Evolutionary conservation across 1,140 invertebrate genomes (phyloP).

Genomic region (Artemia franciscana): DNA sequence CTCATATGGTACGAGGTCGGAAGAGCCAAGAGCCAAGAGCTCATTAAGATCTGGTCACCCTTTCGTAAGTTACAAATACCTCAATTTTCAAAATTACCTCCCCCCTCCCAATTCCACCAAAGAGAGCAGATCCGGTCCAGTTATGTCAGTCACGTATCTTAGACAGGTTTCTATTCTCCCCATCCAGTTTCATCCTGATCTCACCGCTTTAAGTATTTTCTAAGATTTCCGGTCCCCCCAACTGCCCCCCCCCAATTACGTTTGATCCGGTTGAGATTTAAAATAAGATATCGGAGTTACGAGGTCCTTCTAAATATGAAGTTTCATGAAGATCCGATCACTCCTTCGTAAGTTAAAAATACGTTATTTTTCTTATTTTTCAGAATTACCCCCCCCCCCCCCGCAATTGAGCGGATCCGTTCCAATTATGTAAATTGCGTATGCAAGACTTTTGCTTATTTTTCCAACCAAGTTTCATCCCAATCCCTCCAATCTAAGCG

Average conservation of each 20-base stretch:
- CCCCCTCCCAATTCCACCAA: background rate
- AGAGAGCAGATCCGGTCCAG: background rate
- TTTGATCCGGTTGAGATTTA: background rate
- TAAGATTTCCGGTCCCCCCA: background rate
- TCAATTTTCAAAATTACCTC: too few species aligned
- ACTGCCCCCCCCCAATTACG: background rate
- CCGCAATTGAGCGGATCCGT: too few species aligned
- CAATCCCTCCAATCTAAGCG: too few species aligned
- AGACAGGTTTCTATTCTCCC: background rate
- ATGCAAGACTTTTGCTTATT: too few species aligned
- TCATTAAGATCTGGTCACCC: too few species aligned
- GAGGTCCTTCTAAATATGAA: background rate
- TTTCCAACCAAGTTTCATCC: too few species aligned
- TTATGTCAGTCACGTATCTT: background rate
- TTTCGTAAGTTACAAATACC: too few species aligned
- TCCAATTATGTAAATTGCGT: too few species aligned
- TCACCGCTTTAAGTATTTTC: background rate
- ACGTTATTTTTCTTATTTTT: too few species aligned
- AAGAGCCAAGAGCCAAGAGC: too few species aligned
- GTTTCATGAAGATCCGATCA: background rate
- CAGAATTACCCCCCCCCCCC: too few species aligned
- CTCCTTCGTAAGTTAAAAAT: background rate
- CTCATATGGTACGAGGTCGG: too few species aligned
- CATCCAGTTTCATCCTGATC: background rate
- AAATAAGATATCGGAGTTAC: background rate